Conservation (phyloP, 2,888 invertebrate genomes). For the Anagyrus pseudococci region DNA sequence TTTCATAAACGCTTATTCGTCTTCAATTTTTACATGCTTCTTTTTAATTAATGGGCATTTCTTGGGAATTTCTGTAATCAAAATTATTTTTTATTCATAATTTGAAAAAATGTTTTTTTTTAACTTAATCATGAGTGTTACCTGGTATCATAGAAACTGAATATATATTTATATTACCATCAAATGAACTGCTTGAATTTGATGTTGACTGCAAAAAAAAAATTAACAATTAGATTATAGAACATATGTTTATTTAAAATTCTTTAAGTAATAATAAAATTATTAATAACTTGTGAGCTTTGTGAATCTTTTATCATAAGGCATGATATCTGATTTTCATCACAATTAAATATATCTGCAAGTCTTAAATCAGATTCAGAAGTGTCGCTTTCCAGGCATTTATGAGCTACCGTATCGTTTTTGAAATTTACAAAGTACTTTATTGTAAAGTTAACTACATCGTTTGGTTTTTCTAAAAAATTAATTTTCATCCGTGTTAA, state of each 20-base stretch:
- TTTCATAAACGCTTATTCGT: constrained; percentile 9
- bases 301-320: not conserved
- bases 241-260: no score
- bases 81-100: not conserved
- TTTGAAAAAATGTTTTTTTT: not conserved
- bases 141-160: no score
- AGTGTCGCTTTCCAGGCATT: not conserved
- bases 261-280: no score
- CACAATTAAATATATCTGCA: not conserved
- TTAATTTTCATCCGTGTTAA: not conserved
- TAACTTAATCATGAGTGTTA: not conserved
- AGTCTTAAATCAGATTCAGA: not conserved
- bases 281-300: not conserved
- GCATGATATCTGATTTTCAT: no score
- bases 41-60: not conserved
- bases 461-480: constrained; percentile 47
- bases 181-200: no score
- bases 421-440: constrained; percentile 51
- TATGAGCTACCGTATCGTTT: not conserved
- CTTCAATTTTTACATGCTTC: not conserved
- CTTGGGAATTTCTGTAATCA: not conserved
- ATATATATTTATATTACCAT: no score
- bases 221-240: no score
- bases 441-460: constrained; percentile 51
- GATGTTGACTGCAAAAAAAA: no score